phyloP scores from a whole-genome alignment of 2,113 vertebrate genomes.

The Brachypodius melanocephalos region DNA sequence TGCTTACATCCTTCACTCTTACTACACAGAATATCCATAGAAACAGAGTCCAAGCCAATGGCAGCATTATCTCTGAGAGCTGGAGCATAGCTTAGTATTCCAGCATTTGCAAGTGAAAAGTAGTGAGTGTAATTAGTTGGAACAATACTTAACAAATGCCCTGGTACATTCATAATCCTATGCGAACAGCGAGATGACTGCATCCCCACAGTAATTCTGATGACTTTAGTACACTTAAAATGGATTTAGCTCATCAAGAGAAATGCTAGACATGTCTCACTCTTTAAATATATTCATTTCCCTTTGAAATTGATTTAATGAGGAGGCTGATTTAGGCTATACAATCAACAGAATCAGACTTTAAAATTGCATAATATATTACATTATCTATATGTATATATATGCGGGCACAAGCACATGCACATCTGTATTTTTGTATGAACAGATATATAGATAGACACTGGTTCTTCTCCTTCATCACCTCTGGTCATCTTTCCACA shows the following conservation, averaged over 20 bases:
- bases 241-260: slow-evolving; percentile 47
- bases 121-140: background rate
- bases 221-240: background rate
- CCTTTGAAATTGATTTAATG: slow-evolving; percentile 58
- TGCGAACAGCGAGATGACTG: background rate
- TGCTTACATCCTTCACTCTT: background rate
- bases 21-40: background rate
- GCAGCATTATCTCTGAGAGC: background rate
- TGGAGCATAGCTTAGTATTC: background rate
- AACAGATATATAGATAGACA: background rate
- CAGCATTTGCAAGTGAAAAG: background rate
- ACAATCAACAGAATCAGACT: slow-evolving; percentile 46
- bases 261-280: slow-evolving; percentile 48
- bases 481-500: background rate
- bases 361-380: slow-evolving; percentile 27
- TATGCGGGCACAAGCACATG: background rate
- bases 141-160: background rate
- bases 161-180: background rate
- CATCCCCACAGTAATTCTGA: background rate
- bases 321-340: slow-evolving; percentile 39
- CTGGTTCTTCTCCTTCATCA: background rate
- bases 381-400: slow-evolving; percentile 9
- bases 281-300: slow-evolving; percentile 60
- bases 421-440: background rate
- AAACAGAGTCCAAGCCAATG: background rate